Conservation (phyloP, 2,797 vertebrate species). For the Oreochromis grahami region DNA sequence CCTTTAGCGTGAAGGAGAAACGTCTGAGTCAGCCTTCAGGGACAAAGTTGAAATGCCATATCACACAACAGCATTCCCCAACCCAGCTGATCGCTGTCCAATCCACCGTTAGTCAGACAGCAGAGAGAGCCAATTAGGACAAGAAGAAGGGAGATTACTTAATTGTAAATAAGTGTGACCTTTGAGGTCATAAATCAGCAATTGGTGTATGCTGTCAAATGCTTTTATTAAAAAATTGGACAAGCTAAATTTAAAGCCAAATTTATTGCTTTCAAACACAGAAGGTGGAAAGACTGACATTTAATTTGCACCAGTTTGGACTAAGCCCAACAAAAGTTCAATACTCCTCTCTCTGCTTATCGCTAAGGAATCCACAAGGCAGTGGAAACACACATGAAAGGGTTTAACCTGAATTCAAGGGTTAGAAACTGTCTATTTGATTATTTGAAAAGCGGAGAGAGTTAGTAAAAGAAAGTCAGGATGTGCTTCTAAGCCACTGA, state of each 20-base stretch:
- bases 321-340: not conserved
- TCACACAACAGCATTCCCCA: conserved; percentile 15
- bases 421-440: not conserved
- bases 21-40: conserved; percentile 23
- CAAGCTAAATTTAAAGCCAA: not conserved
- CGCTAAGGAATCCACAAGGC: not conserved
- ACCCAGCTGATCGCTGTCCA: conserved; percentile 49
- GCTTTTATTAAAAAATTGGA: not conserved
- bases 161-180: conserved; percentile 3
- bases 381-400: not conserved
- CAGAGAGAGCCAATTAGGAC: conserved; percentile 26
- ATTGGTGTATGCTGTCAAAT: conserved; percentile 44
- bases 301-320: not conserved
- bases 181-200: conserved; percentile 17
- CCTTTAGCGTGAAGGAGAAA: not conserved
- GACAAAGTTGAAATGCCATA: conserved; percentile 67
- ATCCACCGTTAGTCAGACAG: conserved; percentile 17
- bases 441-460: not conserved
- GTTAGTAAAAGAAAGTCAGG: not conserved
- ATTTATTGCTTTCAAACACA: not conserved
- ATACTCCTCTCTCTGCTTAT: not conserved
- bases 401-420: not conserved
- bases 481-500: not conserved
- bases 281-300: not conserved
- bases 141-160: not conserved